These are phyloP conservation scores for Lottia gigantea DNA, from an alignment of 2,888 invertebrate genomes.

Conservation along the genomic window DNA sequence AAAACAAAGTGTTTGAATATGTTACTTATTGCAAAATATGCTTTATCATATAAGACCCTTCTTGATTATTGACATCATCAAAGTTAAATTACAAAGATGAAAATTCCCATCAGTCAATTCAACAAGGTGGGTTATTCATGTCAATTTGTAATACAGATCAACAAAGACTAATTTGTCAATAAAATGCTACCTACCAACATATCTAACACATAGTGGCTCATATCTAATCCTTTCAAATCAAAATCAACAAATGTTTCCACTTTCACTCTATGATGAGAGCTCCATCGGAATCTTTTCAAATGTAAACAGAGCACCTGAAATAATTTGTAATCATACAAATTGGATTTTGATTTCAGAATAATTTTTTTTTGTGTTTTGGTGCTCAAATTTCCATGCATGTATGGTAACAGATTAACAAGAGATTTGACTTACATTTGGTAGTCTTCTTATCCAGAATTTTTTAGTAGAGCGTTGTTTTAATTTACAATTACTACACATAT, in stretches of 20 bases:
- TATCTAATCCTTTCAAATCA: slow-evolving; percentile 80
- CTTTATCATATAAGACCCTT: too few species aligned
- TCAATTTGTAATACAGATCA: too few species aligned
- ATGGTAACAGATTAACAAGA: neutral
- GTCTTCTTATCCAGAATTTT: slow-evolving; percentile 83
- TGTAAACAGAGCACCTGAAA: slow-evolving; percentile 81
- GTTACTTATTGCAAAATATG: too few species aligned
- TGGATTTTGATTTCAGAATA: too few species aligned
- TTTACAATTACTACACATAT: slow-evolving; percentile 84
- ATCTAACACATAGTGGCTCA: slow-evolving; percentile 80
- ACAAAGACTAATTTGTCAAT: too few species aligned
- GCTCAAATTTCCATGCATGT: too few species aligned
- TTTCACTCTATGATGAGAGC: slow-evolving; percentile 82
- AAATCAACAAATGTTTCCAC: slow-evolving; percentile 83
- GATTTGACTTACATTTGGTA: slow-evolving; percentile 77
- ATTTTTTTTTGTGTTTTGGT: too few species aligned
- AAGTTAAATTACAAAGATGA: too few species aligned
- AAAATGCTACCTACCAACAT: slow-evolving; percentile 68
- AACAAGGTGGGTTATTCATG: too few species aligned
- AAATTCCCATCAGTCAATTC: too few species aligned
- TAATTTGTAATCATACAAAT: neutral
- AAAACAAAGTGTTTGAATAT: too few species aligned
- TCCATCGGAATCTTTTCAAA: slow-evolving; percentile 86
- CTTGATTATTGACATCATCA: too few species aligned
- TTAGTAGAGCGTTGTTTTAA: slow-evolving; percentile 85